phyloP scores from a whole-genome alignment of 2,113 vertebrate genomes.

The Orthonyx spaldingii region DNA sequence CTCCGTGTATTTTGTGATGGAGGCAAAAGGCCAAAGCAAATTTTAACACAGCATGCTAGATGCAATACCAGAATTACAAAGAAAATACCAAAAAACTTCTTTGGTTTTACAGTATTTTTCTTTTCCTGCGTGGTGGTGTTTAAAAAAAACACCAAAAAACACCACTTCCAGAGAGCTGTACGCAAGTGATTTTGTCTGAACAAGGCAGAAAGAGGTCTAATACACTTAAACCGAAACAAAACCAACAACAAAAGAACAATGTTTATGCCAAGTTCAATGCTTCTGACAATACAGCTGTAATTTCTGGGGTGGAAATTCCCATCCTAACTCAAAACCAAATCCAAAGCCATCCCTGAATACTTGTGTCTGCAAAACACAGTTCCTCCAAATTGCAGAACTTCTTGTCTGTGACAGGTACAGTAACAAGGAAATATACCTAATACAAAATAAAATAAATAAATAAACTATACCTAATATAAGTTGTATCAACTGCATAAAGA shows the following conservation, averaged over 20 bases:
- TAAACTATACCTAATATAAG: background rate
- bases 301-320: background rate
- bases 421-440: background rate
- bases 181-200: background rate
- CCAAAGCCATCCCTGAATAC: background rate
- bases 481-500: background rate
- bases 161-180: background rate
- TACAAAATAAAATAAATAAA: background rate
- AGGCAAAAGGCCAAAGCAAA: background rate
- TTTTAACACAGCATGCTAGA: background rate
- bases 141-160: background rate
- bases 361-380: background rate
- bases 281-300: background rate
- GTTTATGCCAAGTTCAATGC: background rate
- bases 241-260: background rate
- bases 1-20: background rate
- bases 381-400: background rate
- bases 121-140: background rate
- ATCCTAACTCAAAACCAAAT: background rate
- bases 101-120: background rate
- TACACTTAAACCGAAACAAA: background rate
- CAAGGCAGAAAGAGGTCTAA: background rate
- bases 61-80: background rate
- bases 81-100: accelerated
- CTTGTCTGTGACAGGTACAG: background rate